Conservation (phyloP, 2,113 vertebrate species). For the Aphelocoma coerulescens region DNA sequence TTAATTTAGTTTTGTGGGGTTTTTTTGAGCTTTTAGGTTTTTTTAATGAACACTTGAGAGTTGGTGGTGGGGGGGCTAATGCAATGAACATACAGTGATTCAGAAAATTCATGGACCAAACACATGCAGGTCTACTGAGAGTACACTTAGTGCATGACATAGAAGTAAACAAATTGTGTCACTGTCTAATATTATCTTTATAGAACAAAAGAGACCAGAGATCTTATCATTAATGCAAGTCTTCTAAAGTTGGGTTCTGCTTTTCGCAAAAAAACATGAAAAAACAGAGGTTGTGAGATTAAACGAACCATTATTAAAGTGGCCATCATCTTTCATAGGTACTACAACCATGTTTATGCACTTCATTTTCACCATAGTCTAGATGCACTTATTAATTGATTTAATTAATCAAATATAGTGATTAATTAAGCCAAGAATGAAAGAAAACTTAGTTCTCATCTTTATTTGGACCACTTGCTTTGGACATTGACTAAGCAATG, state of each 20-base stretch:
- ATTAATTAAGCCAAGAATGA: background rate
- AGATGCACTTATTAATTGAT: background rate
- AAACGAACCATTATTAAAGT: background rate
- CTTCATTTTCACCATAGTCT: background rate
- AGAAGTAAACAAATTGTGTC: background rate
- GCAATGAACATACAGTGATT: background rate
- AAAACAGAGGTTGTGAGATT: background rate
- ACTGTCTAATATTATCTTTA: background rate
- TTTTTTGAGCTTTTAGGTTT: too few species aligned
- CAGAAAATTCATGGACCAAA: background rate
- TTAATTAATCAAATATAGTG: background rate
- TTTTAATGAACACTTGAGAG: background rate
- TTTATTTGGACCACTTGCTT: background rate
- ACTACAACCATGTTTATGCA: background rate
- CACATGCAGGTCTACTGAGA: background rate
- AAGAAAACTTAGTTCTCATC: background rate
- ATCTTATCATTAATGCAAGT: background rate
- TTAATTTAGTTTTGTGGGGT: too few species aligned
- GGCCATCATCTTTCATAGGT: background rate
- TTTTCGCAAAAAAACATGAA: background rate
- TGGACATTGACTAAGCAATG: background rate
- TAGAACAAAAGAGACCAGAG: background rate
- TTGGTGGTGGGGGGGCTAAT: accelerated
- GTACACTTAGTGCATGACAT: background rate
- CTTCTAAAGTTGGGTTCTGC: background rate